Evolutionary conservation across 2,113 vertebrate species (phyloP).

Genomic region (Pseudopipra pipra): DNA sequence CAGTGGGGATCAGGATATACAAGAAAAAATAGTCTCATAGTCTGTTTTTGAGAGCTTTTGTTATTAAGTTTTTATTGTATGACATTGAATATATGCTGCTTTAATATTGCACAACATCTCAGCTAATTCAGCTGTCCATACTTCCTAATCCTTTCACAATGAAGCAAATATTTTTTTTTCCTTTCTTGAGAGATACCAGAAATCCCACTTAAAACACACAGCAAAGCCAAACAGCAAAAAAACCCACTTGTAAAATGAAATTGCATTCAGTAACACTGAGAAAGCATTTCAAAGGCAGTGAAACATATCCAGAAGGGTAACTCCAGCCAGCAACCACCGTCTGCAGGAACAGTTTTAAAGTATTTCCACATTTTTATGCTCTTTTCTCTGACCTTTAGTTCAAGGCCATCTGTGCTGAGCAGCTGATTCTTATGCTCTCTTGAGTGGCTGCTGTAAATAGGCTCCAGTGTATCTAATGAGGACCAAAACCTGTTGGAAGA

Average conservation of each 20-base stretch:
- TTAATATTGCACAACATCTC: neutral
- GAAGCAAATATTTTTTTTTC: neutral
- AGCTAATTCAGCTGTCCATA: neutral
- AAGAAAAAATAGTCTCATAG: neutral
- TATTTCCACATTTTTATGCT: neutral
- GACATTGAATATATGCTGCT: neutral
- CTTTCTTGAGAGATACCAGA: neutral
- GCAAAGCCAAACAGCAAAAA: neutral
- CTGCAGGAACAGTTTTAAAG: neutral
- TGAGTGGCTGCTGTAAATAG: neutral
- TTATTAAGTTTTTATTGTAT: neutral
- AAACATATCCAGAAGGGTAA: neutral
- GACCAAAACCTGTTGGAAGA: neutral
- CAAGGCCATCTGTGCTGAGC: conserved; percentile 21
- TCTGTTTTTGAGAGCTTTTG: neutral
- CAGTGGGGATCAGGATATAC: neutral
- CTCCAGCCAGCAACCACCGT: neutral
- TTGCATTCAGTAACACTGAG: neutral
- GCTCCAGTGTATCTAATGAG: neutral
- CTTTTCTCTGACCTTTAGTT: conserved; percentile 29
- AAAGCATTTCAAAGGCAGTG: neutral
- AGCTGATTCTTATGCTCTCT: neutral
- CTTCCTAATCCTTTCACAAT: neutral
- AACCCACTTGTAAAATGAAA: neutral
- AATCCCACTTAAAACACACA: neutral